phyloP scores from a whole-genome alignment of 2,888 invertebrate genomes.

The Theristus sp. region DNA sequence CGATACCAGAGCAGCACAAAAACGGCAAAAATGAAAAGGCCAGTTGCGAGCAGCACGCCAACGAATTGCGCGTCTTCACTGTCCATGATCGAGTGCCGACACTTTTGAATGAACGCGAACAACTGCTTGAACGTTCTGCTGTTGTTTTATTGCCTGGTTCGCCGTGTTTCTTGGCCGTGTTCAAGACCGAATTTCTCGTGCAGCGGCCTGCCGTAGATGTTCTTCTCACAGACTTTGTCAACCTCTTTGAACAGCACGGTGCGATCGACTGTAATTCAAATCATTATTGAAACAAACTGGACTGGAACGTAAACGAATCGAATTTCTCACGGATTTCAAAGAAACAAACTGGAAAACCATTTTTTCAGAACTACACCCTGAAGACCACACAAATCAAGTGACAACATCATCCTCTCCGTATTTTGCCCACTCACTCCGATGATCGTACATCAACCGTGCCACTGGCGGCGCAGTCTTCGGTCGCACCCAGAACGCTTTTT shows the following conservation, averaged over 20 bases:
- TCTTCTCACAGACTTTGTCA: conserved; percentile 30
- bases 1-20: not conserved
- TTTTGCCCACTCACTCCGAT: conserved; percentile 52
- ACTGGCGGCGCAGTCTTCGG: conserved; percentile 58
- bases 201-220: not conserved
- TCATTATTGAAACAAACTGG: not conserved
- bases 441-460: conserved; percentile 55
- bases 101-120: too few species aligned
- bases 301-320: not conserved
- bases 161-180: not conserved
- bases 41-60: not conserved
- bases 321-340: not conserved
- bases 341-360: not conserved
- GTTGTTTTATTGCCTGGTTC: too few species aligned
- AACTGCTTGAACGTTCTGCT: too few species aligned
- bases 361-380: not conserved
- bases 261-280: conserved; percentile 47
- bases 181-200: too few species aligned
- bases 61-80: too few species aligned
- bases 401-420: too few species aligned
- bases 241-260: conserved; percentile 49
- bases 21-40: not conserved
- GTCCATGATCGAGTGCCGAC: too few species aligned
- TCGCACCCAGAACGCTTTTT: conserved; percentile 45
- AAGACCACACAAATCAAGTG: not conserved